Evolutionary conservation across 1,140 invertebrate genomes (phyloP).

Genomic region (Brachionus calyciflorus): DNA sequence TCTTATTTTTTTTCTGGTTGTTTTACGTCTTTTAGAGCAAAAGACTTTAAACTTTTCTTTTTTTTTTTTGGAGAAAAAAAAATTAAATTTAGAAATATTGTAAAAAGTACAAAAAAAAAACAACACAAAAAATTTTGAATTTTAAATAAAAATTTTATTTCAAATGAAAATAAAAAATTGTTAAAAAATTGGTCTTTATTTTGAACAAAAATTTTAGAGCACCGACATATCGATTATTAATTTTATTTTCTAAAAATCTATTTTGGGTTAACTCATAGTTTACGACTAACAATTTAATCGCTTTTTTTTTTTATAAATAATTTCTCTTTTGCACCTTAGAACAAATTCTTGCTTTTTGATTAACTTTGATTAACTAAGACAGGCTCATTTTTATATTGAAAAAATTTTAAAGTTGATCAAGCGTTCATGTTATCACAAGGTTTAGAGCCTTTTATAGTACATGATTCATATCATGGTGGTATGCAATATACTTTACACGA

Average conservation of each 20-base stretch:
- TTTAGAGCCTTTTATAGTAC: no score
- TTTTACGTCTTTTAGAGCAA: constrained; percentile 21
- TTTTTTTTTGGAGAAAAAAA: no score
- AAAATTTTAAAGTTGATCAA: no score
- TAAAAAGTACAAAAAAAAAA: not conserved
- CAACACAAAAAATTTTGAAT: not conserved
- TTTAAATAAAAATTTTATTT: constrained; percentile 31
- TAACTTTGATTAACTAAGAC: no score
- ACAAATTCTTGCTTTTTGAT: no score
- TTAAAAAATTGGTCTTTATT: not conserved
- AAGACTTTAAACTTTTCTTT: constrained; percentile 32
- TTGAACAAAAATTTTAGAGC: constrained; percentile 25
- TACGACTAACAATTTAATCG: constrained; percentile 22
- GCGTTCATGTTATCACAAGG: no score
- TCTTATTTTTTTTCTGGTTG: no score
- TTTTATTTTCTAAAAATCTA: no score
- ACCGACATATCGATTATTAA: not conserved
- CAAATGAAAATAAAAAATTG: no score
- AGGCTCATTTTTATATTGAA: no score
- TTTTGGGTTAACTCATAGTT: no score
- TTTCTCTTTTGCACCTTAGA: no score
- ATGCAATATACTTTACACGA: not conserved
- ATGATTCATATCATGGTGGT: not conserved
- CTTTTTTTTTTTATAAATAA: not conserved
- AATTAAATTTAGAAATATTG: constrained; percentile 4